Conservation (phyloP, 2,113 vertebrate genomes). For the Channa maculata region DNA sequence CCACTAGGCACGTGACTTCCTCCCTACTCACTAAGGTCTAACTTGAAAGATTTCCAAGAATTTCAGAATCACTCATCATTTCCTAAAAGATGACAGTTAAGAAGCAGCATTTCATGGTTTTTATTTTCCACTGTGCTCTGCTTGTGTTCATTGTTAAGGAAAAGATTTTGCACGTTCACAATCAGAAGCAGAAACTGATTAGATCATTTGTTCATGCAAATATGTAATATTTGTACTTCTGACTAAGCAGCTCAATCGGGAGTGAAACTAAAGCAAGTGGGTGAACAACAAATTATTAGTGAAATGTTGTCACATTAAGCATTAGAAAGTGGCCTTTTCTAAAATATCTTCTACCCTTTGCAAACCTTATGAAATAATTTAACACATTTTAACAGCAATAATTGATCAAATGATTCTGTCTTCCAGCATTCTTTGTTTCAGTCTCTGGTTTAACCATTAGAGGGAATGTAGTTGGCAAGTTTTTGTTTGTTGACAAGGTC, state of each 20-base stretch:
- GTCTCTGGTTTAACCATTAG: conserved; percentile 31
- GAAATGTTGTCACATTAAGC: not conserved
- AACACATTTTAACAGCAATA: too few species aligned
- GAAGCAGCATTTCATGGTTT: conserved; percentile 2
- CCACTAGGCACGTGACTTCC: not conserved
- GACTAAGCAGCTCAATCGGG: not conserved
- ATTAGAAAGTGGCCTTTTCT: conserved; percentile 28
- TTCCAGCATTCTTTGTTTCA: conserved; percentile 13
- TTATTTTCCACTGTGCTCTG: not conserved
- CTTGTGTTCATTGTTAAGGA: conserved; percentile 23
- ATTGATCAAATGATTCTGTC: conserved; percentile 1
- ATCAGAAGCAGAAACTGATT: not conserved
- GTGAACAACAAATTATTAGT: conserved; percentile 19
- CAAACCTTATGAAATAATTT: not conserved
- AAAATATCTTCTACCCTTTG: not conserved
- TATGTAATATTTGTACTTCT: not conserved
- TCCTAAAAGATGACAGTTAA: not conserved
- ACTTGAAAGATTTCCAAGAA: not conserved
- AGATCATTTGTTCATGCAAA: conserved; percentile 5
- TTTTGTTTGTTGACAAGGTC: conserved; percentile 46
- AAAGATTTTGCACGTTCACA: conserved; percentile 22
- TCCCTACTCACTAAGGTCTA: not conserved
- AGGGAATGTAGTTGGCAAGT: conserved; percentile 15
- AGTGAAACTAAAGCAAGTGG: not conserved
- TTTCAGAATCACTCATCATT: conserved; percentile 1